Percentiles rank a stretch among this genome's conserved stretches.
Conservation (phyloP, 2,797 vertebrate genomes). For the Pelochelys cantorii region DNA sequence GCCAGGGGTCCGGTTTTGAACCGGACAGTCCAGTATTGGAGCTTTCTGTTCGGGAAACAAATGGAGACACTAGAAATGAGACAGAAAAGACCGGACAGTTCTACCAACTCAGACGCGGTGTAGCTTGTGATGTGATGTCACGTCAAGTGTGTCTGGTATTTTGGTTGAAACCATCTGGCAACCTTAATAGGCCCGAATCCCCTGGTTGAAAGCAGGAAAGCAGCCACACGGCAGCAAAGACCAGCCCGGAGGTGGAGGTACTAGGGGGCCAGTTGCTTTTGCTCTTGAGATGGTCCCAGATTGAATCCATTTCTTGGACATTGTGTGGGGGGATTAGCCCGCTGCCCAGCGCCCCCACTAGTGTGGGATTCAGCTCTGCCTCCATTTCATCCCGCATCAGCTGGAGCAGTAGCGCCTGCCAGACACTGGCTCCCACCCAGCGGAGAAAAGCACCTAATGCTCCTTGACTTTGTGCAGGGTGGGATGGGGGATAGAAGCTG, state of each 20-base stretch:
- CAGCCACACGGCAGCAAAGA: neutral
- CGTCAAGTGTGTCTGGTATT: too few relatives aligned
- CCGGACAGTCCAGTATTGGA: too few relatives aligned
- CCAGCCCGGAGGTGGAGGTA: neutral
- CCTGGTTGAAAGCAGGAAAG: neutral
- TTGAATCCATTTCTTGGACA: neutral
- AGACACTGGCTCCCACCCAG: neutral
- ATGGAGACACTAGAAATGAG: too few relatives aligned
- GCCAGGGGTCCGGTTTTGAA: too few relatives aligned
- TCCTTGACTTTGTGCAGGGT: neutral
- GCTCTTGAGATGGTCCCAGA: slow-evolving; percentile 62
- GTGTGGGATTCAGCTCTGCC: neutral
- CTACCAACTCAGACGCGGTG: too few relatives aligned
- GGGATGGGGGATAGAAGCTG: neutral
- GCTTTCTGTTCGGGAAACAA: too few relatives aligned
- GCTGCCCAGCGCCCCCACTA: neutral
- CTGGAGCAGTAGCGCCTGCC: neutral
- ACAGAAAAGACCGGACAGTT: too few relatives aligned
- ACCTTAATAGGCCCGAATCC: neutral
- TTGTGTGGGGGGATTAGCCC: slow-evolving; percentile 40
- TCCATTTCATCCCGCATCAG: neutral
- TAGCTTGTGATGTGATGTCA: too few relatives aligned
- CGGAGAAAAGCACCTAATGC: neutral
- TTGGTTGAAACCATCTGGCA: too few relatives aligned
- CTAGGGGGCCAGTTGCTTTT: slow-evolving; percentile 68